These are phyloP conservation scores for Apamea monoglypha DNA, from an alignment of 2,888 invertebrate genomes.

Conservation along the genomic window DNA sequence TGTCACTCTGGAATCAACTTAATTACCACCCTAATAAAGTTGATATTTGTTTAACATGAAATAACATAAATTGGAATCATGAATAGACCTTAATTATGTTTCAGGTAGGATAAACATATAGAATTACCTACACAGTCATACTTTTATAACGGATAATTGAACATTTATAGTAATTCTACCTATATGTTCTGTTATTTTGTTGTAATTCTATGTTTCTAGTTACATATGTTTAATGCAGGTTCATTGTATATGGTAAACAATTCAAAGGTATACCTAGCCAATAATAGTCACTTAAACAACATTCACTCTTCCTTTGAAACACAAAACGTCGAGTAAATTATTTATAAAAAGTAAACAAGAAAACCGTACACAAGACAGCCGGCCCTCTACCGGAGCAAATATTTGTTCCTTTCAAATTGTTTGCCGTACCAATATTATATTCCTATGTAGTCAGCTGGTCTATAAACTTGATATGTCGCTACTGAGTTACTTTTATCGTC, in stretches of 20 bases:
- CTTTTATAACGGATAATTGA: no score
- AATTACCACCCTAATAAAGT: no score
- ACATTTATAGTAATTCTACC: no score
- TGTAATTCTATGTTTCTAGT: no score
- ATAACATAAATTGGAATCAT: no score
- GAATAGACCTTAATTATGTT: no score
- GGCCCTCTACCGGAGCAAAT: conserved; percentile 11
- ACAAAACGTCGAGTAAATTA: conserved; percentile 10
- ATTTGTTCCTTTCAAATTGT: conserved; percentile 39
- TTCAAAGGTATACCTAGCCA: not conserved
- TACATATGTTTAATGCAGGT: not conserved
- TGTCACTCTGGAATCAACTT: no score
- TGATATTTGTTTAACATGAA: no score
- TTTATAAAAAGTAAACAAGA: conserved; percentile 30
- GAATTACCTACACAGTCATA: no score
- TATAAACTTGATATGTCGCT: conserved; percentile 20
- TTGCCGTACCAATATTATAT: conserved; percentile 36
- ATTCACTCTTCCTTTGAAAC: conserved; percentile 9
- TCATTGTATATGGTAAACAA: not conserved
- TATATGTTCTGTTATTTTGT: no score
- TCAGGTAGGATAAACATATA: no score
- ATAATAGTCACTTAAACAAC: not conserved
- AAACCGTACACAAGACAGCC: conserved; percentile 13
- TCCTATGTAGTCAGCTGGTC: conserved; percentile 1
- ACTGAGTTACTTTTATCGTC: not conserved